Conservation (phyloP, 1,140 invertebrate genomes). For the Marisa cornuarietis region DNA sequence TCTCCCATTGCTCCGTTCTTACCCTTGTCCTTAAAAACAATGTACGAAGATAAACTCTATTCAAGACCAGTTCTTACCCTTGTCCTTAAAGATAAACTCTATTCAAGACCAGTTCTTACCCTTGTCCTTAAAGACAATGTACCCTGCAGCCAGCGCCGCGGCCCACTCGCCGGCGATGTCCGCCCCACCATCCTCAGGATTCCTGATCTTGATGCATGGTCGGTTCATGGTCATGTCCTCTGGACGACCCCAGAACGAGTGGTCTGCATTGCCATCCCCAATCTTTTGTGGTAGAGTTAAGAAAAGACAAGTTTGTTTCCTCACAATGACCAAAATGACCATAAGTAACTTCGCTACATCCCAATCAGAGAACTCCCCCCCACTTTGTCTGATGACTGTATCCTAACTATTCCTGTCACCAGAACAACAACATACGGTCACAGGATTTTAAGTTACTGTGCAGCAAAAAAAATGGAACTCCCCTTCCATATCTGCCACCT, state of each 20-base stretch:
- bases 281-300: slow-evolving; percentile 50
- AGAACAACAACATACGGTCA: no score
- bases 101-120: not conserved
- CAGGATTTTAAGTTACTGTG: no score
- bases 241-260: slow-evolving; percentile 51
- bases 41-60: no score
- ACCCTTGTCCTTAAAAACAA: slow-evolving; percentile 57
- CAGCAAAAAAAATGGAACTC: no score
- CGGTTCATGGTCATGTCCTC: slow-evolving; percentile 73
- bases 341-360: no score
- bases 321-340: no score
- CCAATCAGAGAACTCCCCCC: no score
- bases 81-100: slow-evolving; percentile 67
- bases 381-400: no score
- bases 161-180: slow-evolving; percentile 75
- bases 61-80: not conserved
- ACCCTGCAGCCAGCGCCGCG: slow-evolving; percentile 70
- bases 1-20: not conserved
- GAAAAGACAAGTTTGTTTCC: no score
- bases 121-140: slow-evolving; percentile 67
- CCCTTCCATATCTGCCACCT: no score
- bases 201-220: slow-evolving; percentile 72
- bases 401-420: no score
- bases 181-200: slow-evolving; percentile 69
- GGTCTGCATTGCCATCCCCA: slow-evolving; percentile 50